A percentile compares a stretch with the other conserved stretches of the same genome.
Evolutionary conservation across 2,113 vertebrate species (phyloP).

Genomic region (Lampris megalopsis): DNA sequence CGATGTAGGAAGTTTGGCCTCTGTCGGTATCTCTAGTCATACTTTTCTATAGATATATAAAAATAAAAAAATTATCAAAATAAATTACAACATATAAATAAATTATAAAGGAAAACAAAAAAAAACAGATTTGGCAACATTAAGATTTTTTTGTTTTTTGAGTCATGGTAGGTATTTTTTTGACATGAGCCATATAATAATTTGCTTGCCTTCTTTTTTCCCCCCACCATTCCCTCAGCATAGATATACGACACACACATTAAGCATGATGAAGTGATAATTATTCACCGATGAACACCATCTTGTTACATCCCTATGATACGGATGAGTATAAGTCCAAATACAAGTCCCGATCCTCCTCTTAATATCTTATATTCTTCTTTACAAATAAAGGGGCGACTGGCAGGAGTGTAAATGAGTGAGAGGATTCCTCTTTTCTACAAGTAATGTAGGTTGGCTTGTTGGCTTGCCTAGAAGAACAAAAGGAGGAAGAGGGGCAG

Average conservation of each 20-base stretch:
- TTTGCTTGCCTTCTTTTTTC: conserved; percentile 18
- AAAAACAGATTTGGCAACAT: conserved; percentile 79
- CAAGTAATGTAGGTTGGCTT: conserved; percentile 55
- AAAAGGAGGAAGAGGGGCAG: neutral
- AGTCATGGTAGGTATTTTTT: conserved; percentile 36
- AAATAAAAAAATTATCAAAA: conserved; percentile 73
- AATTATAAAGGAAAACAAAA: conserved; percentile 41
- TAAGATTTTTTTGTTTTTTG: conserved; percentile 37
- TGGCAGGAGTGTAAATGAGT: conserved; percentile 17
- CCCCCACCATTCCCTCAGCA: conserved; percentile 35
- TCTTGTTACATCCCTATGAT: conserved; percentile 58
- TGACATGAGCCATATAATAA: conserved; percentile 36
- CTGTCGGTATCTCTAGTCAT: conserved; percentile 62
- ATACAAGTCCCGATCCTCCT: conserved; percentile 22
- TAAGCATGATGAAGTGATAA: conserved; percentile 55
- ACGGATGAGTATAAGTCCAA: conserved; percentile 46
- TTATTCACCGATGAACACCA: conserved; percentile 55
- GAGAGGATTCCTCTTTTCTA: conserved; percentile 9
- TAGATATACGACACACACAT: conserved; percentile 61
- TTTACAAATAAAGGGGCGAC: conserved; percentile 5
- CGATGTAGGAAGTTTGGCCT: conserved; percentile 65
- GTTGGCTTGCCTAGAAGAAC: conserved; percentile 4
- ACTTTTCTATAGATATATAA: conserved; percentile 70
- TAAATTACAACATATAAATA: conserved; percentile 81
- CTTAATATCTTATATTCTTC: conserved; percentile 11